These are phyloP conservation scores for Cinclus mexicanus DNA, from an alignment of 2,113 vertebrate genomes.

Conservation along the genomic window DNA sequence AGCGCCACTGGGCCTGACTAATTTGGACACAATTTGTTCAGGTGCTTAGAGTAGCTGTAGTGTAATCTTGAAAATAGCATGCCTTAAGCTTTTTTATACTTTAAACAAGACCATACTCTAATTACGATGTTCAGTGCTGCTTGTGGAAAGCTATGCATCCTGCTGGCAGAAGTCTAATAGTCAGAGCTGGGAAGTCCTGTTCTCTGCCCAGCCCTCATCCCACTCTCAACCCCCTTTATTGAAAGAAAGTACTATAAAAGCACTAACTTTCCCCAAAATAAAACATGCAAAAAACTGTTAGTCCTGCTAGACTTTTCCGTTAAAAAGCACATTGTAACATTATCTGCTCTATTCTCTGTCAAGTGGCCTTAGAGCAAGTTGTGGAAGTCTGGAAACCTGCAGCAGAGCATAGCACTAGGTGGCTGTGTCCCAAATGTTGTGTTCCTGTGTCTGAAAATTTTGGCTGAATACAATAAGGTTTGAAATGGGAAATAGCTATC, in stretches of 20 bases:
- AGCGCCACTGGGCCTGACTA: rapidly evolving
- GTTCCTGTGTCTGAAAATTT: not conserved
- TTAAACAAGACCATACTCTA: not conserved
- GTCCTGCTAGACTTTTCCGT: not conserved
- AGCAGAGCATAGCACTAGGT: not conserved
- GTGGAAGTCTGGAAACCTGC: not conserved
- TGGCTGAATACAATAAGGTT: not conserved
- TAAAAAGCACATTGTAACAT: not conserved
- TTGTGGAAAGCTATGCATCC: not conserved
- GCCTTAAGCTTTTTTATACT: not conserved
- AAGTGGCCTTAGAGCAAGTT: not conserved
- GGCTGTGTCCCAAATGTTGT: rapidly evolving
- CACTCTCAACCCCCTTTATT: not conserved
- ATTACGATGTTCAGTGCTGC: not conserved
- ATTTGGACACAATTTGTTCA: not conserved
- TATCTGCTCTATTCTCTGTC: rapidly evolving
- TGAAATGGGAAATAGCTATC: not conserved
- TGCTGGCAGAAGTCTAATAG: not conserved
- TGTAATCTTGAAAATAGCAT: not conserved
- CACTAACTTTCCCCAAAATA: not conserved
- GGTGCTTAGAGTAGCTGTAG: not conserved
- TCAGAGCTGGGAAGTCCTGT: not conserved
- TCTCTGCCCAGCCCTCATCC: not conserved
- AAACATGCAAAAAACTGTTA: not conserved
- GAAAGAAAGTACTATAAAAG: not conserved